Evolutionary conservation across 2,113 vertebrate genomes (phyloP).

Genomic region (Nyctereutes procyonoides): DNA sequence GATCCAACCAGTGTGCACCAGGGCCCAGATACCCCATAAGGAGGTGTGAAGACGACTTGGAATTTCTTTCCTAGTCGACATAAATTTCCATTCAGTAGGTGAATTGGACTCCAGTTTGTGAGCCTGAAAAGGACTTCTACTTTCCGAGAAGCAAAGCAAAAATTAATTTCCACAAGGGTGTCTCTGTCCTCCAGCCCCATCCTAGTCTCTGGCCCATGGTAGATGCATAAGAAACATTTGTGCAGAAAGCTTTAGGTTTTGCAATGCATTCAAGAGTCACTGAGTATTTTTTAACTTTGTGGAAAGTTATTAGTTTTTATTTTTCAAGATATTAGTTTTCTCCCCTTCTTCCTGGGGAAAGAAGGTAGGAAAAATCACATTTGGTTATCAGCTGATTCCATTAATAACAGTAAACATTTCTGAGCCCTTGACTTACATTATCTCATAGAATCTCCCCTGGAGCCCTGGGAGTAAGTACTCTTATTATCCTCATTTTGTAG

Average conservation of each 20-base stretch:
- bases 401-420: not conserved
- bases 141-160: not conserved
- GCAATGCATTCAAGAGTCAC: not conserved
- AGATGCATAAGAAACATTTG: not conserved
- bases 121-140: not conserved
- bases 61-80: not conserved
- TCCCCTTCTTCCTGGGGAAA: constrained; percentile 9
- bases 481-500: not conserved
- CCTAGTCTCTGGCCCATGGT: not conserved
- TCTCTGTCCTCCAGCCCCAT: not conserved
- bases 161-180: not conserved
- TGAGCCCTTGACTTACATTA: not conserved
- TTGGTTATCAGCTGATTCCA: not conserved
- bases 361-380: not conserved
- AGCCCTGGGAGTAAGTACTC: not conserved
- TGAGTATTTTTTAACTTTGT: not conserved
- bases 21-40: not conserved
- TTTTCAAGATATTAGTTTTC: not conserved
- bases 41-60: not conserved
- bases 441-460: not conserved
- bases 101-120: not conserved
- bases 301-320: not conserved
- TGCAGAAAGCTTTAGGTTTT: not conserved
- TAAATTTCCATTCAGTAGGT: not conserved
- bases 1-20: not conserved